Evolutionary conservation across 2,888 invertebrate genomes (phyloP).

Genomic region (Chrysina gloriosa): DNA sequence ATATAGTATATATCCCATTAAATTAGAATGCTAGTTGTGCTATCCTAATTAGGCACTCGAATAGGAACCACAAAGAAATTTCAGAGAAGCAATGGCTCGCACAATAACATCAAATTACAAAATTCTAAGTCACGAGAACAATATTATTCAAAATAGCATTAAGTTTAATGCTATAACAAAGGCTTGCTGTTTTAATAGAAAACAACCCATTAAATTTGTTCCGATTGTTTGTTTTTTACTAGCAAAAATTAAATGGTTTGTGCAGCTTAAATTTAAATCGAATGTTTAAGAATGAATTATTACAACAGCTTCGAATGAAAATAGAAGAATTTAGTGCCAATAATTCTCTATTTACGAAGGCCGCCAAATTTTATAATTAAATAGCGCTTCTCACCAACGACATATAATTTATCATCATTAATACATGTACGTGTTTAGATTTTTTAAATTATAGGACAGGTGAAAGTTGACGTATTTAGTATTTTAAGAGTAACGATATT

Average conservation of each 20-base stretch:
- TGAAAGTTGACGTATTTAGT: neutral
- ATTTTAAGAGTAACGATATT: neutral
- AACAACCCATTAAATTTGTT: neutral
- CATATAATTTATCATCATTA: conserved; percentile 3
- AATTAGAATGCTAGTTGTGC: too few relatives aligned
- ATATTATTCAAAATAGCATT: neutral
- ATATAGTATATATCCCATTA: too few relatives aligned
- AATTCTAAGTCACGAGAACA: too few relatives aligned
- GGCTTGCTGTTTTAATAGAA: neutral
- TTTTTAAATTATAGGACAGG: neutral
- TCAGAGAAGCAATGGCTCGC: too few relatives aligned
- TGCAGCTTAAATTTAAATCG: neutral
- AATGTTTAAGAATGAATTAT: neutral
- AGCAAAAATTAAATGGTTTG: neutral
- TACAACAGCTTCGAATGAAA: neutral
- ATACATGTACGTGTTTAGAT: neutral
- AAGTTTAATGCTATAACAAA: neutral
- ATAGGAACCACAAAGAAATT: too few relatives aligned
- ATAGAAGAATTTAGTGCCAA: neutral
- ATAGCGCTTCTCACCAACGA: neutral
- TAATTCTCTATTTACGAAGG: neutral
- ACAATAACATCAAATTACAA: too few relatives aligned
- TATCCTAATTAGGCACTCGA: too few relatives aligned
- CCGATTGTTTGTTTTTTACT: neutral
- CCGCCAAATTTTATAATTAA: neutral